Evolutionary conservation across 2,888 invertebrate species (phyloP).

Genomic region (Aspidiotus destructor): DNA sequence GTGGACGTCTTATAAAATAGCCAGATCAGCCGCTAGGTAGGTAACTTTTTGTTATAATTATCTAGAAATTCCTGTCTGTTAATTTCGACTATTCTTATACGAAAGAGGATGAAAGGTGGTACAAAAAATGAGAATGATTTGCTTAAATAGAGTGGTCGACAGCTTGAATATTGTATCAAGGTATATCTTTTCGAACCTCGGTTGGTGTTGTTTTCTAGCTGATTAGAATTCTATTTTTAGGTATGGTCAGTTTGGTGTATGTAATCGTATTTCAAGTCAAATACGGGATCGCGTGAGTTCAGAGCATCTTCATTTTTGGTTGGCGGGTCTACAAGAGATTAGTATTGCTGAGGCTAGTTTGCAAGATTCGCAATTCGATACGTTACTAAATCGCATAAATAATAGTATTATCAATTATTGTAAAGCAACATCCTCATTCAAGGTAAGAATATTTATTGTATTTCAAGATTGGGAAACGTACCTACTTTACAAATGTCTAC

Average conservation of each 20-base stretch:
- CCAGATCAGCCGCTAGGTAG: conserved; percentile 68
- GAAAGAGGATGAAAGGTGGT: too few relatives aligned
- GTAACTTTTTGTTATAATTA: too few relatives aligned
- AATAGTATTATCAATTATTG: conserved; percentile 53
- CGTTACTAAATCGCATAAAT: conserved; percentile 42
- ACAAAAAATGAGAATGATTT: too few relatives aligned
- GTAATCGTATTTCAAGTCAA: conserved; percentile 53
- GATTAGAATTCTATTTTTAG: conserved; percentile 40
- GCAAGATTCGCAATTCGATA: conserved; percentile 46
- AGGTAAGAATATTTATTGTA: conserved; percentile 41
- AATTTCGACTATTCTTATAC: too few relatives aligned
- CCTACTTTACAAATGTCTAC: neutral
- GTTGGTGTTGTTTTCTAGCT: neutral
- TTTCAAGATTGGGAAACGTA: conserved; percentile 17
- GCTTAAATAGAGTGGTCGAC: conserved; percentile 13
- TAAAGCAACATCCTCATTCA: conserved; percentile 54
- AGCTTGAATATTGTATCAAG: neutral
- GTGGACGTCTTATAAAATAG: conserved; percentile 80
- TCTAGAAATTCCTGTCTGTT: too few relatives aligned
- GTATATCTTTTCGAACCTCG: too few relatives aligned
- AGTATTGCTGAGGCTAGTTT: conserved; percentile 63
- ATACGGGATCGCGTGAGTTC: conserved; percentile 64
- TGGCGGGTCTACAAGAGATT: conserved; percentile 67
- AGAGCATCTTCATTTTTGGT: conserved; percentile 82
- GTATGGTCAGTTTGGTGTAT: conserved; percentile 68